These are phyloP conservation scores for Nannobrachium achirus DNA, from an alignment of 2,113 vertebrate genomes.

Conservation along the genomic window DNA sequence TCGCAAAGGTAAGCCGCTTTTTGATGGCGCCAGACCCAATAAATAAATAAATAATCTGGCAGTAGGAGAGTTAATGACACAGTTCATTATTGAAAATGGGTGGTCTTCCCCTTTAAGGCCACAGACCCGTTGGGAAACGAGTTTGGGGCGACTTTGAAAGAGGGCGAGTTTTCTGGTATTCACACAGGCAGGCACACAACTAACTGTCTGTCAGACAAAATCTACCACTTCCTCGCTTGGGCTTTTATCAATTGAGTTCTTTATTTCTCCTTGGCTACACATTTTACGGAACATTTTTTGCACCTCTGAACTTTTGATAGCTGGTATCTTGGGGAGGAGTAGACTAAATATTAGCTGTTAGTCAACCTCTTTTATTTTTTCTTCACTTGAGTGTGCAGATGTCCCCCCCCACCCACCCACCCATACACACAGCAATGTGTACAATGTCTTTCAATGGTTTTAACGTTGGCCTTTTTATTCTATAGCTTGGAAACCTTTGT, in stretches of 20 bases:
- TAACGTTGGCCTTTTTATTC: constrained; percentile 40
- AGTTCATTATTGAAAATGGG: too few species aligned
- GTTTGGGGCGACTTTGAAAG: too few species aligned
- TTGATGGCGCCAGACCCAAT: too few species aligned
- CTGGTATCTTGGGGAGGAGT: constrained; percentile 20
- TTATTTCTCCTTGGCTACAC: constrained; percentile 1
- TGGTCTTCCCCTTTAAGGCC: too few species aligned
- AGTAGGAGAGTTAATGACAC: too few species aligned
- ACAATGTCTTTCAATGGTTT: constrained; percentile 50
- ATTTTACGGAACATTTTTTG: not conserved
- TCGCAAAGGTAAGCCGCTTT: too few species aligned
- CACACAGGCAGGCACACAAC: too few species aligned
- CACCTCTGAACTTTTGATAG: constrained; percentile 17
- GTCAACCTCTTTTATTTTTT: constrained; percentile 26
- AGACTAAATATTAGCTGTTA: constrained; percentile 12
- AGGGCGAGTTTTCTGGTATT: too few species aligned
- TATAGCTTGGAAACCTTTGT: constrained; percentile 69
- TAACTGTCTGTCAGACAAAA: constrained; percentile 7
- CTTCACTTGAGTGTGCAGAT: constrained; percentile 33
- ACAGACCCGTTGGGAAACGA: too few species aligned
- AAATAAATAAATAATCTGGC: too few species aligned
- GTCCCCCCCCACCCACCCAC: constrained; percentile 32
- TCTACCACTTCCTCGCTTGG: not conserved
- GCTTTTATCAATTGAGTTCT: constrained; percentile 11
- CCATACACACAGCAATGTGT: constrained; percentile 40